phyloP scores from a whole-genome alignment of 2,888 invertebrate genomes.

The Metacarcinus magister region DNA sequence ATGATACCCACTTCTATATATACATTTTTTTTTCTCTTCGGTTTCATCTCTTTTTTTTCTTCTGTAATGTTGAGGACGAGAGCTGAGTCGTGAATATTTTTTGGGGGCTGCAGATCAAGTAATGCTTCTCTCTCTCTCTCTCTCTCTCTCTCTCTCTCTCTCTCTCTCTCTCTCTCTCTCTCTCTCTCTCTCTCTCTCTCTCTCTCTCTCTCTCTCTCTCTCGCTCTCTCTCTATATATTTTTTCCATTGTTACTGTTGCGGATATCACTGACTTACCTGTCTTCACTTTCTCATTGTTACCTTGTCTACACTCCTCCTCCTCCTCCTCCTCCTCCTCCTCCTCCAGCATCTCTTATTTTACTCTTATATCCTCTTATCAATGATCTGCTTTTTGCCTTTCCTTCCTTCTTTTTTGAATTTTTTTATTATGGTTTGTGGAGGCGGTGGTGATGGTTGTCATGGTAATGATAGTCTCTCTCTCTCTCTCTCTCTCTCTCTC shows the following conservation, averaged over 20 bases:
- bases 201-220: constrained; percentile 39
- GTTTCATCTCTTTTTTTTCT: too few relatives aligned
- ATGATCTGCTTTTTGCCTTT: too few relatives aligned
- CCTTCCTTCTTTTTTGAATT: too few relatives aligned
- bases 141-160: not conserved
- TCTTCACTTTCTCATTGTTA: not conserved
- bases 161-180: not conserved
- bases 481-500: too few relatives aligned
- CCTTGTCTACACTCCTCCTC: not conserved
- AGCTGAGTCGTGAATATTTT: too few relatives aligned
- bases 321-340: not conserved
- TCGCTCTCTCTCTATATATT: constrained; percentile 18
- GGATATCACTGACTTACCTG: not conserved
- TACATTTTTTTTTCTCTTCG: too few relatives aligned
- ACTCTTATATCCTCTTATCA: not conserved
- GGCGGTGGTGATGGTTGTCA: too few relatives aligned
- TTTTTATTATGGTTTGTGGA: too few relatives aligned
- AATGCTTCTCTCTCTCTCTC: not conserved
- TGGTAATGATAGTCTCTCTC: not conserved
- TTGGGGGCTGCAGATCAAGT: not conserved
- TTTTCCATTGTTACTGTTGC: not conserved
- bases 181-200: constrained; percentile 28
- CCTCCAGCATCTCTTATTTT: not conserved
- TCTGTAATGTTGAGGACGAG: too few relatives aligned
- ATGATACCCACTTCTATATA: too few relatives aligned